These are phyloP conservation scores for Platichthys stellatus DNA, from an alignment of 2,113 vertebrate species.

Conservation along the genomic window DNA sequence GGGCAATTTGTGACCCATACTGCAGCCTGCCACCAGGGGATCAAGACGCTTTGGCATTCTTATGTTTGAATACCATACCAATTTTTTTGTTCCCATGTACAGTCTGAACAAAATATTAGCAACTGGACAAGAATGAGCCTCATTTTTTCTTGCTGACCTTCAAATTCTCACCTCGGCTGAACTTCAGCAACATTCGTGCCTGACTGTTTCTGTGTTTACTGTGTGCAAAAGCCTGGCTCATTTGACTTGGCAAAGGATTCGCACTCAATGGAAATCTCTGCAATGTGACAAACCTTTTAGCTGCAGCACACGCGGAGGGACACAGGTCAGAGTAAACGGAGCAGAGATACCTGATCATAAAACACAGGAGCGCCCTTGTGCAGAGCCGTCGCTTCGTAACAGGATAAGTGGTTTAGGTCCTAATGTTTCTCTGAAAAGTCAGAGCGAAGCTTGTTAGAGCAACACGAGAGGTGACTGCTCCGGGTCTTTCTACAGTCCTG, in stretches of 20 bases:
- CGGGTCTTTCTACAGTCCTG: conserved; percentile 6
- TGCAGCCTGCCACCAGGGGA: too few relatives aligned
- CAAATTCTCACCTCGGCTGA: neutral
- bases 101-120: neutral
- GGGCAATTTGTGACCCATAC: too few relatives aligned
- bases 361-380: neutral
- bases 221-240: conserved; percentile 47
- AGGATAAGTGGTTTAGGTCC: conserved; percentile 5
- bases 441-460: conserved; percentile 58
- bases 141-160: neutral
- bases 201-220: conserved; percentile 38
- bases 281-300: conserved; percentile 35
- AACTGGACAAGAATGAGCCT: neutral
- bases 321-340: neutral
- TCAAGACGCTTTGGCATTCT: too few relatives aligned
- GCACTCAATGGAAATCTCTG: conserved; percentile 42
- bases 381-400: neutral
- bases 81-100: neutral
- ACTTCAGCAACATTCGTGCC: neutral
- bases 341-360: conserved; percentile 35
- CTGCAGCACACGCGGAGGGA: neutral
- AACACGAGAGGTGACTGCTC: conserved; percentile 31
- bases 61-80: too few relatives aligned
- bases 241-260: conserved; percentile 58
- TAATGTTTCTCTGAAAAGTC: conserved; percentile 53